Base-by-base conservation (phyloP, 2,797 vertebrate species). In the Protosalanx chinensis region DNA sequence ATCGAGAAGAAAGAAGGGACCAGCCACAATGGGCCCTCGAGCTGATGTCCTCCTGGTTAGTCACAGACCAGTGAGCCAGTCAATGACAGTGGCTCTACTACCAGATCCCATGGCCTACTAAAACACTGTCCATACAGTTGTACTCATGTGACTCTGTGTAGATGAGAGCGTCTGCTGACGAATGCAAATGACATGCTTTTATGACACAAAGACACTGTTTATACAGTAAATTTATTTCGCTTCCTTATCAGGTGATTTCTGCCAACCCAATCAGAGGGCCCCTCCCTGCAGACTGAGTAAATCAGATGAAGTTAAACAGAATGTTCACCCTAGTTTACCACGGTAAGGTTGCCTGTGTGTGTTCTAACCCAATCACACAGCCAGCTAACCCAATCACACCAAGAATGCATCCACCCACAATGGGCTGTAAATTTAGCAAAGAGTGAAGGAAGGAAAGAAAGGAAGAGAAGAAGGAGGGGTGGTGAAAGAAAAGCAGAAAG, bases 391-490 rank as follows among this genome's bases (percentile, higher is more conserved):
- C 58, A 60, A 60, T 60, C 59, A n/a, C 6, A 30, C 29, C 23
- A 61, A 61, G 59, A 61, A 61, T 61, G 59, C 27, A 13, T 29
- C 23, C 59, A 16, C 23, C 13, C 23, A 61, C 10, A 29, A 27
- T 29, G 29, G 59, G 23, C 59, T 61, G 20, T 30, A 61, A 30
- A 61, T 27, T 7, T 61, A 29, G 1, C 23, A 56, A 16, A 56
- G 51, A 60, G 58, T 20, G 30, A 65, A 30, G 8, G 30, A 29
- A 18, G 18, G 23, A 41, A 30, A 35, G 51, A 70, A 62, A 60
- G 33, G 23, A 18, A 77, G 78, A 74, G 64, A 66, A 72, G 64
- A 33, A 57, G 71, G 51, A 29, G 72, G 20, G 15, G 73, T 67
- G 13, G 35, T 51, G 8, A 77, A 53, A 30, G 5, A 72, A 53